Evolutionary conservation across 2,113 vertebrate genomes (phyloP), one percentile per base, ranked within the genome.

Genomic region (Phrynocephalus versicolor): DNA sequence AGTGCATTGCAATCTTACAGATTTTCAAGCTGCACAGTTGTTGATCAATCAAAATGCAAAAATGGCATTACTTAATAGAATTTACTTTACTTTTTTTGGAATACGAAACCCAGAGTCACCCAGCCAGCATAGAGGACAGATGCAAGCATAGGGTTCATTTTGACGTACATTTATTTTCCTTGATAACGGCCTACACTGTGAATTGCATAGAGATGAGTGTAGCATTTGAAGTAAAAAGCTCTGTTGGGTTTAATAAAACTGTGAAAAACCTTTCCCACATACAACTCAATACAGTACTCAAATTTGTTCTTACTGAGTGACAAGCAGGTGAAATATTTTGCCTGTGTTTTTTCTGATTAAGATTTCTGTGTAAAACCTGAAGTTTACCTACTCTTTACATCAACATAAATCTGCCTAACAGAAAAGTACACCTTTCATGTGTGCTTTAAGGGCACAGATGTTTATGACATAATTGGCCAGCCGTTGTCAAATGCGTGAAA

Each of bases 331-430:
- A 64, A 23, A 73, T 2, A 3, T 35, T 60, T 72, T 60, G 16
- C 30, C 64, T n/a, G 15, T 35, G 62, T 83, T 64, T 58, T 62
- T 64, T 10, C 70, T 33, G 58, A 69, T 69, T 23, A 37, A 82
- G 81, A 58, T 82, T 82, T 74, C 39, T 83, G 6, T 74, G 57
- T 51, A 64, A n/a, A 23, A 33, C 21, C 30, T 75, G 71, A 83
- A 45, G 23, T 58, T 25, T 83, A 37, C 71, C 33, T 51, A 33
- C 69, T 39, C 16, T 62, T 64, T 75, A 64, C 19, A 51, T 45
- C 13, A 5, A 16, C 27, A 75, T 39, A 51, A 51, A 5, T 5
- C 45, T 51, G 45, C 10, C 45, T 71, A 65, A 51, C 75, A 65
- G 58, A 33, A 51, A 75, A 69, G 75, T 15, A 55, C 60, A 30